phyloP scores from a whole-genome alignment of 2,888 invertebrate genomes.

The Charanyca ferruginea region DNA sequence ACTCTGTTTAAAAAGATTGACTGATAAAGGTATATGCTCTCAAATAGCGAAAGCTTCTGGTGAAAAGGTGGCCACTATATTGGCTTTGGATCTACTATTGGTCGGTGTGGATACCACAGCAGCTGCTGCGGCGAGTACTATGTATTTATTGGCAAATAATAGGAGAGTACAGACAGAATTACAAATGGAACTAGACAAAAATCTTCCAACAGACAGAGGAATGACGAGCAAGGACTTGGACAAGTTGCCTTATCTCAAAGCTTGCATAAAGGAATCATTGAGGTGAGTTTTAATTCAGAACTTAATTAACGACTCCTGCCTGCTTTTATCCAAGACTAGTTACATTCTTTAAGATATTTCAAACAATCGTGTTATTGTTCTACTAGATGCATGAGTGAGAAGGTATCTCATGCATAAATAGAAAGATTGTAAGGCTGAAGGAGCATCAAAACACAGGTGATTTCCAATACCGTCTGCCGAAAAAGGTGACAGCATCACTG shows the following conservation, averaged over 20 bases:
- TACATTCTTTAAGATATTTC: slow-evolving; percentile 4
- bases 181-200: slow-evolving; percentile 91
- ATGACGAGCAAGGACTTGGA: slow-evolving; percentile 92
- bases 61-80: slow-evolving; percentile 92
- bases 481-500: slow-evolving; percentile 14
- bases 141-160: slow-evolving; percentile 94
- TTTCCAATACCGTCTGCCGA: slow-evolving; percentile 14
- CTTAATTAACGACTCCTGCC: neutral
- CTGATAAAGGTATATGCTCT: slow-evolving; percentile 86
- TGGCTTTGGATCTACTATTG: slow-evolving; percentile 94
- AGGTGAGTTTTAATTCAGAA: slow-evolving; percentile 85
- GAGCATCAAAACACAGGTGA: slow-evolving; percentile 53
- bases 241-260: slow-evolving; percentile 93
- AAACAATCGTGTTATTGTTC: slow-evolving; percentile 34
- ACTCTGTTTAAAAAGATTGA: slow-evolving; percentile 87
- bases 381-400: slow-evolving; percentile 53
- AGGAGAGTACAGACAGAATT: slow-evolving; percentile 92
- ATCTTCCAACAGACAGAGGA: slow-evolving; percentile 90
- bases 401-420: slow-evolving; percentile 66
- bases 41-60: slow-evolving; percentile 81
- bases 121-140: slow-evolving; percentile 94
- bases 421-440: slow-evolving; percentile 71
- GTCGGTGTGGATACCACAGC: slow-evolving; percentile 97
- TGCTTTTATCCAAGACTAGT: neutral
- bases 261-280: slow-evolving; percentile 95